Base-by-base conservation (phyloP, 2,113 vertebrate genomes). In the Telmatochromis brichardi region DNA sequence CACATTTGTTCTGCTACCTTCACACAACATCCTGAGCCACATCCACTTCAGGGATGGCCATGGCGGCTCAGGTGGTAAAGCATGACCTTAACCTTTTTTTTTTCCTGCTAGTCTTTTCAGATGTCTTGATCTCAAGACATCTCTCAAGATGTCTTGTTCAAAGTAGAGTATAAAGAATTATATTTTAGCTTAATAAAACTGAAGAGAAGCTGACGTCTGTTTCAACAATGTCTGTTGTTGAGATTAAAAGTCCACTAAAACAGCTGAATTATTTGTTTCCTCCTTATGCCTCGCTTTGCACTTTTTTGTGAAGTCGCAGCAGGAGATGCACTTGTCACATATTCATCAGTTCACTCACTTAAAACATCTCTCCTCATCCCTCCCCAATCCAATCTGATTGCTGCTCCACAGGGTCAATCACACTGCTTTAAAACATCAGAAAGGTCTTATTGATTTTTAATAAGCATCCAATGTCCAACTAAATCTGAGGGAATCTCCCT, bases 391-490 rank as follows among this genome's bases (percentile, higher is more conserved):
- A 37, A 51, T 84, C 79, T 58, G 81, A 85, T 76, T 90, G 40
- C 65, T 40, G 63, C 81, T 71, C 82, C n/a, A 21, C 79, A 23
- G 68, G 68, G 80, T 63, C 86, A 63, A 26, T 82, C 54, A n/a
- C 5, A 58, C 54, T 71, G 53, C 26, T 65, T 68, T 47, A 57
- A 88, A 89, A 84, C 6, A 10, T 60, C 76, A 88, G 85, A 78
- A 60, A 28, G 86, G 84, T 91, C 83, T 90, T 89, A 91, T 91
- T 55, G 23, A 82, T 87, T 91, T 87, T 91, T 86, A 78, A 79
- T 81, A 79, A 85, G 85, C 81, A 83, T 81, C 71, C 9, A 78
- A 88, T 88, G 89, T 92, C 93, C 31, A 53, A 82, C 76, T 26
- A 45, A 85, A 92, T 93, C 85, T 40, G 71, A 26, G 21, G 28